Percentiles rank a stretch among this genome's conserved stretches.
phyloP scores from a whole-genome alignment of 2,113 vertebrate species.

The Corythoichthys haematopterus region DNA sequence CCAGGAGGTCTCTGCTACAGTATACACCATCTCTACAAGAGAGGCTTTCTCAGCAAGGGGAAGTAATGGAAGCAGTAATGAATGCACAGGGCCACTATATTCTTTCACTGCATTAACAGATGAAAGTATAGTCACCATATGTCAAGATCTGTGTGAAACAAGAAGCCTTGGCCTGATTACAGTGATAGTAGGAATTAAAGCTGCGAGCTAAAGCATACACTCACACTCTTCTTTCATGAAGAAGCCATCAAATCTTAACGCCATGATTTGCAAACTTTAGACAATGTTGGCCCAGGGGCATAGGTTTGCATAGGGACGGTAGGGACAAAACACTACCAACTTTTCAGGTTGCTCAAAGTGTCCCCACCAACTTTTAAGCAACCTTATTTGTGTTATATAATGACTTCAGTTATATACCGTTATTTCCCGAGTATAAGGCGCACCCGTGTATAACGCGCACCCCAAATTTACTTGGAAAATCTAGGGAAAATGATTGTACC shows the following conservation, averaged over 20 bases:
- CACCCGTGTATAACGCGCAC: too few species aligned
- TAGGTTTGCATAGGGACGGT: too few species aligned
- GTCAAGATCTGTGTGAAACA: neutral
- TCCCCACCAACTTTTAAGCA: too few species aligned
- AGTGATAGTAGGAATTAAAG: neutral
- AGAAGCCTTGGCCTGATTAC: neutral
- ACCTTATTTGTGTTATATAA: too few species aligned
- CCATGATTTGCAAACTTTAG: neutral
- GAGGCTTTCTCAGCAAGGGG: conserved; percentile 40
- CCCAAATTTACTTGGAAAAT: too few species aligned
- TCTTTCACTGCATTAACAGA: conserved; percentile 37
- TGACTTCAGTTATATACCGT: too few species aligned
- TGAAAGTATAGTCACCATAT: conserved; percentile 13
- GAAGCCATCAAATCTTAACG: neutral
- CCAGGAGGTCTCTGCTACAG: conserved; percentile 30
- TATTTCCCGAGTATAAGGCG: too few species aligned
- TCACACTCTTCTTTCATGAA: neutral
- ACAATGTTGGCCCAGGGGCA: too few species aligned
- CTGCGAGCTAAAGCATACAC: neutral
- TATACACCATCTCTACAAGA: conserved; percentile 29
- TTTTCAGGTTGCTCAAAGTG: too few species aligned
- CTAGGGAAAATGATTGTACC: too few species aligned
- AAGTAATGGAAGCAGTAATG: conserved; percentile 40
- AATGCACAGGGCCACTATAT: conserved; percentile 44
- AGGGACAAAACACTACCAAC: too few species aligned